These are phyloP conservation scores for Flabesymbios commensalis DNA, from an alignment of 2,888 invertebrate species.

Conservation along the genomic window DNA sequence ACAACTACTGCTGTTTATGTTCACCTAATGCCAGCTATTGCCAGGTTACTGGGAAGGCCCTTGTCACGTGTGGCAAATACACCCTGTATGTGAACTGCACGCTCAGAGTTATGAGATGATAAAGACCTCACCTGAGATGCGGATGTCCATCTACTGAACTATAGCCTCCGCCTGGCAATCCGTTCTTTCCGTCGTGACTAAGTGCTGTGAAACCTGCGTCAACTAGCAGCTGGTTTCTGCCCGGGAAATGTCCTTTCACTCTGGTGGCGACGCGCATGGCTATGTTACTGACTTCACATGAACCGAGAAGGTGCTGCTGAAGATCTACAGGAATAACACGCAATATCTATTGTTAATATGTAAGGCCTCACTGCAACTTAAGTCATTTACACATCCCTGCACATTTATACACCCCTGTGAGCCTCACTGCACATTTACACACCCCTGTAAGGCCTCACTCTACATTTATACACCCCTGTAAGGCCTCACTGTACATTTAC, in stretches of 20 bases:
- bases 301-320: constrained; percentile 44
- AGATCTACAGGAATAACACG: constrained; percentile 37
- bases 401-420: too few relatives aligned
- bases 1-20: too few relatives aligned
- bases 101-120: too few relatives aligned
- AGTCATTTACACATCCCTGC: background rate
- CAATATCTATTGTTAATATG: background rate
- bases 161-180: constrained; percentile 37
- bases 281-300: constrained; percentile 46
- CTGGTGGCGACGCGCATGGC: constrained; percentile 52
- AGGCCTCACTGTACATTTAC: too few relatives aligned
- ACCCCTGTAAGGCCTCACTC: too few relatives aligned
- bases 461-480: too few relatives aligned
- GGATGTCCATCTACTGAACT: constrained; percentile 46
- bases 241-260: constrained; percentile 51
- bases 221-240: constrained; percentile 45
- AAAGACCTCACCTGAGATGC: constrained; percentile 49
- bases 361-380: background rate
- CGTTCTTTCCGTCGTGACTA: constrained; percentile 45
- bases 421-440: too few relatives aligned
- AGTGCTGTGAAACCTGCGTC: constrained; percentile 54
- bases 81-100: too few relatives aligned
- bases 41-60: too few relatives aligned
- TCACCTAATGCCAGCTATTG: too few relatives aligned
- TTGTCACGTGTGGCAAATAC: too few relatives aligned